These are phyloP conservation scores for Decapterus maruadsi DNA, from an alignment of 2,797 vertebrate genomes.

Conservation along the genomic window DNA sequence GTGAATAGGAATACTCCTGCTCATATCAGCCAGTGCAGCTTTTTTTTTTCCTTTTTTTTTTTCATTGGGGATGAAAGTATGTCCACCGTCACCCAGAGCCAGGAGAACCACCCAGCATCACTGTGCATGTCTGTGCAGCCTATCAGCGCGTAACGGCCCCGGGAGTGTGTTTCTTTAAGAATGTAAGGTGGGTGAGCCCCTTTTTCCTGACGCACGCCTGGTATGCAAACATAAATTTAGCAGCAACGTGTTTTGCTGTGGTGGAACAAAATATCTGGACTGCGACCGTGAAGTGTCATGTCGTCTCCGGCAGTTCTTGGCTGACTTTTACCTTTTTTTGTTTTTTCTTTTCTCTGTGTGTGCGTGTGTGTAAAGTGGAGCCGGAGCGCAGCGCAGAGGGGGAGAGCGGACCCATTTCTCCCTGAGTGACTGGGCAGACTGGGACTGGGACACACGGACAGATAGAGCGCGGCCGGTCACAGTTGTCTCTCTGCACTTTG, in stretches of 20 bases:
- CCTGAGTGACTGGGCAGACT: constrained; percentile 35
- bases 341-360: neutral
- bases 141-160: constrained; percentile 36
- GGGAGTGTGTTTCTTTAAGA: constrained; percentile 86
- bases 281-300: constrained; percentile 75
- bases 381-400: constrained; percentile 46
- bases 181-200: constrained; percentile 85
- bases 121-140: constrained; percentile 26
- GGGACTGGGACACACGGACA: constrained; percentile 31
- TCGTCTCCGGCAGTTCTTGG: constrained; percentile 65
- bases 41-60: too few relatives aligned
- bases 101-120: constrained; percentile 30
- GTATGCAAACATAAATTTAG: constrained; percentile 88
- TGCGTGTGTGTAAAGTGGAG: constrained; percentile 38
- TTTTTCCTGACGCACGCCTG: constrained; percentile 81
- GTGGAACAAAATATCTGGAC: constrained; percentile 78
- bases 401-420: constrained; percentile 45
- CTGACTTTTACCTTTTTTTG: constrained; percentile 46
- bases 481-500: constrained; percentile 21
- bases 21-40: neutral
- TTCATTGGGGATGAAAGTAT: constrained; percentile 7
- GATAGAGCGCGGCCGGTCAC: constrained; percentile 21
- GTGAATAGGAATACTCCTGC: neutral
- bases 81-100: neutral
- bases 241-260: constrained; percentile 84